Conservation (phyloP, 2,113 vertebrate genomes). For the Mastomys natalensis region DNA sequence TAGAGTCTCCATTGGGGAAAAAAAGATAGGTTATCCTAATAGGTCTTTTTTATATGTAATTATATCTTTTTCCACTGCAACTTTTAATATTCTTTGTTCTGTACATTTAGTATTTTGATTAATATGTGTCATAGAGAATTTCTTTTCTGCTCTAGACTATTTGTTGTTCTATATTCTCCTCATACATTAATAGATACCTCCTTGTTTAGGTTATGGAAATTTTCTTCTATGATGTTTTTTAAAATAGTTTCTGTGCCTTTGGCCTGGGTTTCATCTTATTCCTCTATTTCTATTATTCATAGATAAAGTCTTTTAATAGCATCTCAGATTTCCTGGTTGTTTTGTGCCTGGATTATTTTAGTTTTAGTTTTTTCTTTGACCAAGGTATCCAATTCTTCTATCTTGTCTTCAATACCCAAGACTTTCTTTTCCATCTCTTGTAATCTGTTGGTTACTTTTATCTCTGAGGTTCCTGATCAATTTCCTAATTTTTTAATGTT, state of each 20-base stretch:
- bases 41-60: not conserved
- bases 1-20: not conserved
- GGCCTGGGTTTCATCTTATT: not conserved
- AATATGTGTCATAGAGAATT: not conserved
- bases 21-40: not conserved
- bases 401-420: not conserved
- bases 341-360: not conserved
- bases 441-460: not conserved
- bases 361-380: not conserved
- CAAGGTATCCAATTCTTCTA: not conserved
- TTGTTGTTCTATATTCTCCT: not conserved
- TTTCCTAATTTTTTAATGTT: not conserved
- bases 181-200: not conserved
- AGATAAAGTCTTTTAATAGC: not conserved
- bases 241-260: not conserved
- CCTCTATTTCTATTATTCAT: not conserved
- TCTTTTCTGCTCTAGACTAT: not conserved
- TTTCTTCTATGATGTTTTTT: not conserved
- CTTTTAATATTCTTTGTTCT: not conserved
- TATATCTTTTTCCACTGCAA: not conserved
- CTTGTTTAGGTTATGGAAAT: not conserved
- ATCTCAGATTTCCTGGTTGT: not conserved
- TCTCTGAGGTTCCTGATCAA: not conserved
- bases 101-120: not conserved
- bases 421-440: not conserved